phyloP scores from a whole-genome alignment of 2,113 vertebrate genomes.

The Noctilio leporinus region DNA sequence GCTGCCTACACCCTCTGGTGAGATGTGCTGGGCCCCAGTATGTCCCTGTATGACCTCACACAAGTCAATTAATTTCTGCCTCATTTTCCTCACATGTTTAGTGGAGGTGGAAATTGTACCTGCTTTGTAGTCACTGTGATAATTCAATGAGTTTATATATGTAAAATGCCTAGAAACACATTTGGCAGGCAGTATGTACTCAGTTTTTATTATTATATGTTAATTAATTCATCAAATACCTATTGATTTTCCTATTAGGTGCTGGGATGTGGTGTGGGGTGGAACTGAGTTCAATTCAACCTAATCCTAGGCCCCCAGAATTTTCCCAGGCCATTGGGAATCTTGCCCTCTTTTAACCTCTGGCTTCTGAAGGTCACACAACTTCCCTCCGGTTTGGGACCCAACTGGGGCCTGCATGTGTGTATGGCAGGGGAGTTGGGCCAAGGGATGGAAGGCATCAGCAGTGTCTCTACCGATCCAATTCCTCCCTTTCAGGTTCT shows the following conservation, averaged over 20 bases:
- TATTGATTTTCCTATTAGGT: neutral
- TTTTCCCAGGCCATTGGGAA: neutral
- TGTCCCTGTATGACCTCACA: neutral
- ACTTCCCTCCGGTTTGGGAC: neutral
- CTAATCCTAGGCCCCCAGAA: neutral
- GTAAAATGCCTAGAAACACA: neutral
- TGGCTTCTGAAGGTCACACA: neutral
- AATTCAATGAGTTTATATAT: neutral
- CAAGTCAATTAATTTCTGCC: neutral
- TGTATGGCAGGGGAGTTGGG: neutral
- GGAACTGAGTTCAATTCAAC: neutral
- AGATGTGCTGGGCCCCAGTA: conserved; percentile 56
- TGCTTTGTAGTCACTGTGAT: neutral
- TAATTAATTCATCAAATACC: neutral
- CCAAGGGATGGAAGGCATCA: neutral
- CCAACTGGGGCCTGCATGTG: neutral
- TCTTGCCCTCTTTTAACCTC: neutral
- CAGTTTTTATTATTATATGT: neutral
- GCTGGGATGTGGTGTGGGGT: neutral
- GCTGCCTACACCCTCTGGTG: conserved; percentile 93
- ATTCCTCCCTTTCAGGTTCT: conserved; percentile 82
- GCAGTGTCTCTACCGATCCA: neutral
- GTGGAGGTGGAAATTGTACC: neutral
- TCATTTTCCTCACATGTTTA: neutral
- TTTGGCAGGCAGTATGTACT: neutral